Evolutionary conservation across 2,797 vertebrate species (phyloP).

Genomic region (Euthynnus affinis): DNA sequence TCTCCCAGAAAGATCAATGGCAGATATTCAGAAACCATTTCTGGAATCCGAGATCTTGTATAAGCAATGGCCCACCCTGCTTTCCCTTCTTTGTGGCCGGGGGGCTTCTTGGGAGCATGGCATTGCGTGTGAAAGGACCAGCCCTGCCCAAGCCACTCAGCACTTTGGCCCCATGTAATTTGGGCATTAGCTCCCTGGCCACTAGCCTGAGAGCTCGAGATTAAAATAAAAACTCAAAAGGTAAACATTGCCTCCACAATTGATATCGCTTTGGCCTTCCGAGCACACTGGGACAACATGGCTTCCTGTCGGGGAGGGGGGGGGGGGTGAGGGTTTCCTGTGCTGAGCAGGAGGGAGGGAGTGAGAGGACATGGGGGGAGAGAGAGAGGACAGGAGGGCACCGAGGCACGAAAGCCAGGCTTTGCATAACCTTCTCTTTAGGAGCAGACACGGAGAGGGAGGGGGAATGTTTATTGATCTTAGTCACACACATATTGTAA

Average conservation of each 20-base stretch:
- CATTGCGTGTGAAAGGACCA: slow-evolving; percentile 84
- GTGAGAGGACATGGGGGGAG: slow-evolving; percentile 40
- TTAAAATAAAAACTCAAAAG: slow-evolving; percentile 83
- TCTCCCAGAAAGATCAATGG: slow-evolving; percentile 77
- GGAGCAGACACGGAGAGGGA: slow-evolving; percentile 69
- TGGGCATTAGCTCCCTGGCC: slow-evolving; percentile 81
- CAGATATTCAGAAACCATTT: slow-evolving; percentile 71
- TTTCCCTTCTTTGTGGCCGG: slow-evolving; percentile 55
- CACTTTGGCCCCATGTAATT: slow-evolving; percentile 76
- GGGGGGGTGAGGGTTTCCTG: slow-evolving; percentile 79
- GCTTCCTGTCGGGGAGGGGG: slow-evolving; percentile 83
- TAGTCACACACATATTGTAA: slow-evolving; percentile 88
- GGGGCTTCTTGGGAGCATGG: slow-evolving; percentile 69
- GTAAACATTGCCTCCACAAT: slow-evolving; percentile 88
- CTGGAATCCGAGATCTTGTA: slow-evolving; percentile 64
- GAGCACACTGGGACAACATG: slow-evolving; percentile 80
- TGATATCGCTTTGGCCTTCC: slow-evolving; percentile 81
- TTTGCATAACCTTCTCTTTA: slow-evolving; percentile 83
- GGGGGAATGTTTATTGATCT: slow-evolving; percentile 89
- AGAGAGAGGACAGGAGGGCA: slow-evolving; percentile 69
- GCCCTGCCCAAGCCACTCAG: slow-evolving; percentile 78
- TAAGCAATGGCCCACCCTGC: slow-evolving; percentile 65
- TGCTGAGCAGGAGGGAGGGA: slow-evolving; percentile 69
- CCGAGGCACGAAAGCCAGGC: slow-evolving; percentile 75
- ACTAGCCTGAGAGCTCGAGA: slow-evolving; percentile 74